Conservation (phyloP, 1,140 invertebrate species). For the Patella vulgata region DNA sequence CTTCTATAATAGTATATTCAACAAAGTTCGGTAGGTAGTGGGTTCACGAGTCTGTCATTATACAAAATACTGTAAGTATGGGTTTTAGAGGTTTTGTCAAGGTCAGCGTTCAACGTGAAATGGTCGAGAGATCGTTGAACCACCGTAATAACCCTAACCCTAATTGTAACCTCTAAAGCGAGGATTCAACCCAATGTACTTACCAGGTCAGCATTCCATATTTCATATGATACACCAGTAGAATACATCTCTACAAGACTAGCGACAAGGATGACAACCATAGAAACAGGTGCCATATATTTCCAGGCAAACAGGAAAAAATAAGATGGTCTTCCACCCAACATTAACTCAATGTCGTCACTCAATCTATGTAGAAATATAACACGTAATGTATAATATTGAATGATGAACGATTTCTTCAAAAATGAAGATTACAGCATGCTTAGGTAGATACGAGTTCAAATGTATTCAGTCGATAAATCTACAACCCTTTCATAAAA, state of each 20-base stretch:
- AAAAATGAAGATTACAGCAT: too few species aligned
- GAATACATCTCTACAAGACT: conserved; percentile 40
- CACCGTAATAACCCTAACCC: too few species aligned
- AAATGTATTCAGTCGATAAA: background rate
- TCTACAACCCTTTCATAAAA: too few species aligned
- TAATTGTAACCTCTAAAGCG: too few species aligned
- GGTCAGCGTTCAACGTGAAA: too few species aligned
- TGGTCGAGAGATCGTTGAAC: too few species aligned
- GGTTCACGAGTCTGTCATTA: too few species aligned
- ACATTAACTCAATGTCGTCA: conserved; percentile 58
- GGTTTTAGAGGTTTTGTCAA: too few species aligned
- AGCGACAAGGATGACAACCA: conserved; percentile 69
- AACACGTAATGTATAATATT: background rate
- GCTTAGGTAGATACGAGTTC: background rate
- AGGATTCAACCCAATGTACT: too few species aligned
- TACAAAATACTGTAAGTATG: too few species aligned
- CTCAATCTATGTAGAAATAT: conserved; percentile 36
- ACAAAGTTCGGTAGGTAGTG: too few species aligned
- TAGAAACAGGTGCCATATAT: conserved; percentile 78
- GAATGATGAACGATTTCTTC: background rate
- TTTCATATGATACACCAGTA: conserved; percentile 38
- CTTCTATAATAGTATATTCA: too few species aligned
- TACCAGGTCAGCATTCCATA: conserved; percentile 42
- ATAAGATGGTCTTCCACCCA: conserved; percentile 45
- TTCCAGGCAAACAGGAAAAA: conserved; percentile 83